phyloP scores from a whole-genome alignment of 1,140 invertebrate genomes.

The Drosophila fuyamai region DNA sequence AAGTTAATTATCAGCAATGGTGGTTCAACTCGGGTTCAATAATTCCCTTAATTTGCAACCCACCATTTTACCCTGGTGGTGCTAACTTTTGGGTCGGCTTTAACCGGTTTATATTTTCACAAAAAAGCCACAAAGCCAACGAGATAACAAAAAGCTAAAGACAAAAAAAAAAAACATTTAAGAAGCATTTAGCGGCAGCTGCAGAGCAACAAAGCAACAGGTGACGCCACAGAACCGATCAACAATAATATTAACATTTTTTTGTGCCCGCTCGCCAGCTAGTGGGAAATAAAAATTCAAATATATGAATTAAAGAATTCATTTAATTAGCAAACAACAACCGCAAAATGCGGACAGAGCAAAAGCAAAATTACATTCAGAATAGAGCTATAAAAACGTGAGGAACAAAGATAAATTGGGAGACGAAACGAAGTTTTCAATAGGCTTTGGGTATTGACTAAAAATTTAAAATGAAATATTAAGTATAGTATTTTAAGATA shows the following conservation, averaged over 20 bases:
- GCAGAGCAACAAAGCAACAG: constrained; percentile 61
- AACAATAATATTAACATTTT: constrained; percentile 36
- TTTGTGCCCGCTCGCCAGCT: constrained; percentile 8
- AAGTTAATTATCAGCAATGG: constrained; percentile 11
- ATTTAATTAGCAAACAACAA: constrained; percentile 61
- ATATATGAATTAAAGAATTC: constrained; percentile 49
- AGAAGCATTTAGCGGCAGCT: constrained; percentile 36
- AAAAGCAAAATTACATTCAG: constrained; percentile 19
- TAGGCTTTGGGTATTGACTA: constrained; percentile 7
- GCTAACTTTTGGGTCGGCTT: constrained; percentile 65
- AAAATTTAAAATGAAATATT: background rate
- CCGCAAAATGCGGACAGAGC: constrained; percentile 2
- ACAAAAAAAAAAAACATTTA: constrained; percentile 28
- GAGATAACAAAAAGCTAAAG: constrained; percentile 39
- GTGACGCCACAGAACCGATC: constrained; percentile 52
- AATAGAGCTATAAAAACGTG: constrained; percentile 19
- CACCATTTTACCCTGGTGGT: constrained; percentile 11
- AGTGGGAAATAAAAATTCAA: constrained; percentile 40
- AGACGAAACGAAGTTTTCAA: constrained; percentile 8
- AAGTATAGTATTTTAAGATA: too few relatives aligned
- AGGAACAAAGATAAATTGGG: constrained; percentile 6
- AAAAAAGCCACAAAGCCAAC: constrained; percentile 42
- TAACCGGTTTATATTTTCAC: constrained; percentile 67
- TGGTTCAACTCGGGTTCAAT: constrained; percentile 12
- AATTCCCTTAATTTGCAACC: constrained; percentile 30